Evolutionary conservation across 2,888 invertebrate species (phyloP).

Genomic region (Xestoiulus laeticollis): DNA sequence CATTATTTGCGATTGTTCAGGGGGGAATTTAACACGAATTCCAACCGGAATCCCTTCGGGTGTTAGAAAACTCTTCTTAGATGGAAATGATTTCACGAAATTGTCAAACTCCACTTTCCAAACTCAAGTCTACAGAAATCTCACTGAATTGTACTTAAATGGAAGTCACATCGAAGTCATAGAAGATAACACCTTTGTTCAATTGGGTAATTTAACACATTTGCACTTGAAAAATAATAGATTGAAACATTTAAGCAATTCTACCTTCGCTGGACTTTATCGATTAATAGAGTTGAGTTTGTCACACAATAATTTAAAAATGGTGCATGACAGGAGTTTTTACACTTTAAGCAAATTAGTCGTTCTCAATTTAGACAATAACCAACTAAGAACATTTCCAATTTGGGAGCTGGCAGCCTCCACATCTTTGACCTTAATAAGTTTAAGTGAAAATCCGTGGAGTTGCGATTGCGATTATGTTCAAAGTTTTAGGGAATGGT

Average conservation of each 20-base stretch:
- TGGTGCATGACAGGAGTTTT: neutral
- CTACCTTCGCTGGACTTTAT: neutral
- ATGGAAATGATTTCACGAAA: neutral
- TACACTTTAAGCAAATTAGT: neutral
- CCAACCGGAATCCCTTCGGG: neutral
- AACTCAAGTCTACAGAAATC: neutral
- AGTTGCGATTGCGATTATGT: conserved; percentile 60
- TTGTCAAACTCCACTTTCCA: neutral
- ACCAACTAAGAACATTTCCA: conserved; percentile 11
- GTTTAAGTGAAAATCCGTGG: conserved; percentile 49
- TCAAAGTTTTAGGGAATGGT: conserved; percentile 79
- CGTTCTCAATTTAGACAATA: neutral
- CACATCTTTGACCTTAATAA: neutral
- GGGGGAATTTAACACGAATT: neutral
- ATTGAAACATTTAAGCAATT: neutral
- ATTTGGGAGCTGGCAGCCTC: conserved; percentile 8
- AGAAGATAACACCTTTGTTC: neutral
- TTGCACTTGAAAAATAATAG: conserved; percentile 40
- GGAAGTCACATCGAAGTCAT: neutral
- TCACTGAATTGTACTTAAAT: conserved; percentile 13
- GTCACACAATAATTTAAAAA: neutral
- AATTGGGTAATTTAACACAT: neutral
- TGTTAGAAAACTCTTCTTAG: neutral
- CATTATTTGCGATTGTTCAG: conserved; percentile 19
- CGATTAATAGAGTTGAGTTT: neutral